Conservation (phyloP, 2,797 vertebrate genomes). For the Dendrocincla tyrannina region DNA sequence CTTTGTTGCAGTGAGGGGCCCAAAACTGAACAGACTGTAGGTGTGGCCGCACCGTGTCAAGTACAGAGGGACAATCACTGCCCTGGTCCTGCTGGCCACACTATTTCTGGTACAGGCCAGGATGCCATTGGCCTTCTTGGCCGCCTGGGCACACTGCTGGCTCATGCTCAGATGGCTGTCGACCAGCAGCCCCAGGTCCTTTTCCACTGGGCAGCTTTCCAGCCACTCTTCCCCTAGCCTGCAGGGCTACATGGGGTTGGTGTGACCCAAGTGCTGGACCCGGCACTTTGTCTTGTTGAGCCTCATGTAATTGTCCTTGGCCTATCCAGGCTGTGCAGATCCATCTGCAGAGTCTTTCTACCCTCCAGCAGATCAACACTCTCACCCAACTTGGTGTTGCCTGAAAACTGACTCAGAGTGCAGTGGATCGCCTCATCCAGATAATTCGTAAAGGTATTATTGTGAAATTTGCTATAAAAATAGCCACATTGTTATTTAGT, state of each 20-base stretch:
- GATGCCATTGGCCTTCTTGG: neutral
- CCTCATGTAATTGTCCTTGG: no score
- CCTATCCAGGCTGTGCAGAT: neutral
- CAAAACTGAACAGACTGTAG: neutral
- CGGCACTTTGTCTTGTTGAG: accelerated
- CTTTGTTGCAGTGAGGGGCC: neutral
- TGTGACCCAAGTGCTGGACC: neutral
- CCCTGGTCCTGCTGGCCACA: neutral
- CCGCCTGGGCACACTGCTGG: neutral
- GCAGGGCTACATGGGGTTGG: accelerated
- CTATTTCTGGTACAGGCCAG: neutral
- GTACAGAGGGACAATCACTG: accelerated
- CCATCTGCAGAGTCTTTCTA: neutral
- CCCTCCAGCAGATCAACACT: neutral
- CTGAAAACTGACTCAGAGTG: neutral
- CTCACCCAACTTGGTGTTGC: neutral
- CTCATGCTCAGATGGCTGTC: neutral
- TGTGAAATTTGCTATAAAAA: neutral
- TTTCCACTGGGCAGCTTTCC: neutral
- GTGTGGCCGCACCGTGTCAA: neutral
- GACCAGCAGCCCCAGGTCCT: neutral
- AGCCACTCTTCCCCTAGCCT: neutral
- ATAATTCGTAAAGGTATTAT: neutral
- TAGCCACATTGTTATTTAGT: no score
- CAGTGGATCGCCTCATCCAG: neutral